These are phyloP conservation scores for Eudyptes chrysolophus DNA, from an alignment of 2,113 vertebrate genomes.

Conservation along the genomic window DNA sequence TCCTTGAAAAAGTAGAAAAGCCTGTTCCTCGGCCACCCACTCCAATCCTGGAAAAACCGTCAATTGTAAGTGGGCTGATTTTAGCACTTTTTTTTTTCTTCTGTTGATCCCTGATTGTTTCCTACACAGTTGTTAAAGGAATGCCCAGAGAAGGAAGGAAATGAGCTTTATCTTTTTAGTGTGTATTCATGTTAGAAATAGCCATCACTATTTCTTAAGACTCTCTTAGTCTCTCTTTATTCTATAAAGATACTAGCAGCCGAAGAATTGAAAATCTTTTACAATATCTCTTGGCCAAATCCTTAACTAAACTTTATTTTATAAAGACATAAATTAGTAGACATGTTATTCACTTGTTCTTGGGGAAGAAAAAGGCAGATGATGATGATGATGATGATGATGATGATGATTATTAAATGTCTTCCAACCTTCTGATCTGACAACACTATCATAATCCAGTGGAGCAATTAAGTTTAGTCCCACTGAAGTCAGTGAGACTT, in stretches of 20 bases:
- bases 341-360: not conserved
- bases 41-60: slow-evolving; percentile 76
- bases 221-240: not conserved
- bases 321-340: not conserved
- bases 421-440: not conserved
- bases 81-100: not conserved
- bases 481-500: not conserved
- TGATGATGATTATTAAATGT: not conserved
- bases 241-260: not conserved
- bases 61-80: slow-evolving; percentile 73
- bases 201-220: not conserved
- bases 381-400: not conserved
- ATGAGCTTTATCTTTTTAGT: not conserved
- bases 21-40: slow-evolving; percentile 77
- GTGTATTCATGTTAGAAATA: not conserved
- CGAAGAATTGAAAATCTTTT: not conserved
- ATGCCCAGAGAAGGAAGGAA: not conserved
- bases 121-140: not conserved
- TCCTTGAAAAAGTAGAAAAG: slow-evolving; percentile 75
- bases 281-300: not conserved
- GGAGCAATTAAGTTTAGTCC: not conserved
- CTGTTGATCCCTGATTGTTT: not conserved
- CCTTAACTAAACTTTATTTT: not conserved
- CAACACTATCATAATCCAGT: not conserved
- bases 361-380: not conserved